These are phyloP conservation scores for Spatula clypeata DNA, from an alignment of 2,797 vertebrate species.

Conservation along the genomic window DNA sequence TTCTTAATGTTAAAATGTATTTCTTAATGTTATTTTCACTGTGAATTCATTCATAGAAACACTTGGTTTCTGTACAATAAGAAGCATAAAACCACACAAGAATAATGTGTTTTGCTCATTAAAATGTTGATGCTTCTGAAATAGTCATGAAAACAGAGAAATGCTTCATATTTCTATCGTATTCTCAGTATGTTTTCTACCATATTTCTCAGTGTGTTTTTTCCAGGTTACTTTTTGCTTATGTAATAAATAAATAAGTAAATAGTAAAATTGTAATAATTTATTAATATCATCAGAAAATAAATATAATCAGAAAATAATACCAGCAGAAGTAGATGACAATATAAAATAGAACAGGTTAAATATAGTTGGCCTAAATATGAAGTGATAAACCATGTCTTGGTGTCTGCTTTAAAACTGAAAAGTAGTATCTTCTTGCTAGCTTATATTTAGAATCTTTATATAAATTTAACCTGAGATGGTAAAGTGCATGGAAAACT, in stretches of 20 bases:
- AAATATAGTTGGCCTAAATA: background rate
- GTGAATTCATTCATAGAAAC: background rate
- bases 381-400: background rate
- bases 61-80: background rate
- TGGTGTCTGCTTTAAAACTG: background rate
- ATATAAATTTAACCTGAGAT: background rate
- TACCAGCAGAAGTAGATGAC: background rate
- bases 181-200: background rate
- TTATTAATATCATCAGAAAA: background rate
- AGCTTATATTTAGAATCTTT: background rate
- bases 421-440: background rate
- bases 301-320: background rate
- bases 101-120: background rate
- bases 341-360: background rate
- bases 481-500: background rate
- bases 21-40: background rate
- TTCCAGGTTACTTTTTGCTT: background rate
- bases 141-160: background rate
- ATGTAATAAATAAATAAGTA: background rate
- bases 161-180: background rate
- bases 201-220: background rate
- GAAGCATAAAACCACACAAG: background rate
- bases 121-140: background rate
- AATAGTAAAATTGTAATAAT: background rate
- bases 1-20: background rate